These are phyloP conservation scores for Sipha flava DNA, from an alignment of 1,140 invertebrate species.

Conservation along the genomic window DNA sequence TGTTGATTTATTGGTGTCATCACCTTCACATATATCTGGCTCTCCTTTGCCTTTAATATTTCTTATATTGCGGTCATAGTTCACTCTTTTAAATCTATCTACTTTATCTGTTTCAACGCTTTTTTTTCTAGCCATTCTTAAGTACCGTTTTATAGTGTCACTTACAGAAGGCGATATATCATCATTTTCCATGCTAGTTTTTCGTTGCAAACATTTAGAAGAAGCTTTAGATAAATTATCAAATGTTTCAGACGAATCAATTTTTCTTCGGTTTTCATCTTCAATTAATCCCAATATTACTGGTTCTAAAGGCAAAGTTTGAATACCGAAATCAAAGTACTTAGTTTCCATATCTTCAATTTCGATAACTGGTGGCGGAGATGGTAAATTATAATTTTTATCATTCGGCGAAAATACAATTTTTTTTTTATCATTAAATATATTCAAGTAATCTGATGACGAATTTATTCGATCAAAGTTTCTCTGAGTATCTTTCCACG, in stretches of 20 bases:
- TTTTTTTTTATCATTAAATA: constrained; percentile 36
- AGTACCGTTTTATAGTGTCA: constrained; percentile 72
- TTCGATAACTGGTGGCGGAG: constrained; percentile 59
- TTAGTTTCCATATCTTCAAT: constrained; percentile 46
- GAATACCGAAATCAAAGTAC: constrained; percentile 44
- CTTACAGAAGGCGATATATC: constrained; percentile 76
- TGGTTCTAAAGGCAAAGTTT: constrained; percentile 54
- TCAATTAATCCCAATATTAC: constrained; percentile 48
- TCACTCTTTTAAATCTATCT: constrained; percentile 75
- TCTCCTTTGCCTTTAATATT: constrained; percentile 73
- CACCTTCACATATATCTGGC: constrained; percentile 61
- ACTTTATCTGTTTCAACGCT: constrained; percentile 69
- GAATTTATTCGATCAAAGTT: constrained; percentile 43
- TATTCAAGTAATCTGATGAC: constrained; percentile 38
- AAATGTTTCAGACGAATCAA: constrained; percentile 43
- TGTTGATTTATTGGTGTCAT: constrained; percentile 60
- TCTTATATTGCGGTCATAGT: constrained; percentile 73
- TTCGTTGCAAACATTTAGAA: constrained; percentile 47
- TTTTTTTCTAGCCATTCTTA: constrained; percentile 76
- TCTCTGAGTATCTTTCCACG: constrained; percentile 36
- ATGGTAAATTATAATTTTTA: constrained; percentile 41
- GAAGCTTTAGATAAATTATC: constrained; percentile 42
- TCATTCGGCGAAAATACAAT: background rate
- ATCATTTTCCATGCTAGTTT: constrained; percentile 68
- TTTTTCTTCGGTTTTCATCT: constrained; percentile 41